Percentiles rank a stretch among this genome's conserved stretches.
Conservation (phyloP, 1,140 invertebrate genomes). For the Eriosoma lanigerum region DNA sequence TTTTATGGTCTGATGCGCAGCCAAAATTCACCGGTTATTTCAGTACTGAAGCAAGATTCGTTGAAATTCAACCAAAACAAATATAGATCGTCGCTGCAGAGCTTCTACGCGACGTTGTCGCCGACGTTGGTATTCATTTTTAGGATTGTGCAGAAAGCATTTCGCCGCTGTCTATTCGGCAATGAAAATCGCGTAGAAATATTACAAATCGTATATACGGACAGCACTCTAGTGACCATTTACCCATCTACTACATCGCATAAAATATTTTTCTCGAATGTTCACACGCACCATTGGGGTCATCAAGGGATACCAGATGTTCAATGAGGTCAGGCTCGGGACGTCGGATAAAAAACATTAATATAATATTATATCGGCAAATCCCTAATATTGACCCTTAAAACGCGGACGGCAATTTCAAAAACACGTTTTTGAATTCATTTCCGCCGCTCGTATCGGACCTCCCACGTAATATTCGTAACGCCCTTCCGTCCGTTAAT, state of each 20-base stretch:
- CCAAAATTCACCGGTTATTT: constrained; percentile 18
- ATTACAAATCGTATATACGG: neutral
- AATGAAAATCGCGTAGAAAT: neutral
- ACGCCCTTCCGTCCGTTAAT: constrained; percentile 23
- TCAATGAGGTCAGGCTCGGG: constrained; percentile 8
- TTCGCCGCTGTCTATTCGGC: neutral
- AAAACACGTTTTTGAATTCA: constrained; percentile 7
- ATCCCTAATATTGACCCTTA: constrained; percentile 18
- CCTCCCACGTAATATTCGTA: constrained; percentile 9
- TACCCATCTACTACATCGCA: neutral
- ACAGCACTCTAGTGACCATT: neutral
- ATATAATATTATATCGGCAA: neutral
- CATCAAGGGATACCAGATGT: constrained; percentile 31
- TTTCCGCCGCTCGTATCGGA: neutral
- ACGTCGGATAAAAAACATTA: neutral
- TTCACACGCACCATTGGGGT: neutral
- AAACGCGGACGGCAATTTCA: neutral
- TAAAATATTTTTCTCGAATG: neutral
- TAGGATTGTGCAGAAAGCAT: neutral
- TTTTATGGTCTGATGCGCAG: neutral
- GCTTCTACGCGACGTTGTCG: neutral
- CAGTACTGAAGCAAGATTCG: neutral
- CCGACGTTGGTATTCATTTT: neutral
- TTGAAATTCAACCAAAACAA: constrained; percentile 20
- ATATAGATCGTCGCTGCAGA: constrained; percentile 10